Evolutionary conservation across 2,113 vertebrate species (phyloP), one percentile per base, ranked within the genome.

Genomic region (Neopipo cinnamomea): DNA sequence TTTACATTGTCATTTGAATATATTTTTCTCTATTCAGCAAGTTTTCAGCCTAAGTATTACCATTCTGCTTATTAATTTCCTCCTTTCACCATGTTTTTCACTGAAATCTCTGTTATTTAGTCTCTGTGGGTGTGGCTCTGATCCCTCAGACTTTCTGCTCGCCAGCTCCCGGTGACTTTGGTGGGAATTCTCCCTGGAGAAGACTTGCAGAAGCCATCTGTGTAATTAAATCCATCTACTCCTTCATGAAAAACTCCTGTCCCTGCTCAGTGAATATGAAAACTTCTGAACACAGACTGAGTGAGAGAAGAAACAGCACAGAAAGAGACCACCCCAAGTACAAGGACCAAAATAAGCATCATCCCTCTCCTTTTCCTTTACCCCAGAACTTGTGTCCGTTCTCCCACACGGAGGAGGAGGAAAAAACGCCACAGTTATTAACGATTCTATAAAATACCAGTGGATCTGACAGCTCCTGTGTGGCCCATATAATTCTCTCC

Each of bases 321-420:
- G 93, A 79, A 83, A 87, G 87, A 94, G 92, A 97, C 95, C 95
- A 95, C 95, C 81, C 91, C 96, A 90, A 91, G 49, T 6, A 33
- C 89, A 59, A 88, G 92, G 79, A 82, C 79, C 80, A 80, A 72
- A 49, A 28, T 22, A 14, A 50, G 44, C 44, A 4, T 19, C 67
- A 31, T 58, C 62, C 37, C 8, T 74, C 74, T 78, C 49, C 75
- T 89, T 55, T 86, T 23, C 42, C 56, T 70, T 56, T 31, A 19
- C 52, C 59, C 50, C 88, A 71, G 19, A 33, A 5, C 58, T 83
- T 20, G 14, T 42, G 31, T 77, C 85, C 33, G 5, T 22, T 28
- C 44, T 88, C 67, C 50, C 49, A 23, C 49, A 5, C 39, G 4
- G 66, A 67, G 31, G 44, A 79, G 79, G 39, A 71, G 8, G 12